Evolutionary conservation across 2,113 vertebrate genomes (phyloP).

Genomic region (Isichthys henryi): DNA sequence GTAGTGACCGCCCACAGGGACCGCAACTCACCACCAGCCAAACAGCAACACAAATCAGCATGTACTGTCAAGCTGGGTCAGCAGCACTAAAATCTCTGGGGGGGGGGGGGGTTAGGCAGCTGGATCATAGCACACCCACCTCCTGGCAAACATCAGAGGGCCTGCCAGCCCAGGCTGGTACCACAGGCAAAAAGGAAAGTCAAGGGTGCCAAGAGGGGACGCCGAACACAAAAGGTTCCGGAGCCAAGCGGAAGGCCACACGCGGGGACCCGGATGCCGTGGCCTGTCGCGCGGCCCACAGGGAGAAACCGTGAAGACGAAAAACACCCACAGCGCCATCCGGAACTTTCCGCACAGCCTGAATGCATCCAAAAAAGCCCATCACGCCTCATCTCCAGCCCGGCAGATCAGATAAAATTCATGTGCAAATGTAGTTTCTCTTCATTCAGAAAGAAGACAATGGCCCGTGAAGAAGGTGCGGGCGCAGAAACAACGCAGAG

Average conservation of each 20-base stretch:
- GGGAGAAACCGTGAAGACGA: background rate
- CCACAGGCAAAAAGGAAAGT: background rate
- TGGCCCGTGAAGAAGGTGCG: background rate
- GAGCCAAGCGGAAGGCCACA: background rate
- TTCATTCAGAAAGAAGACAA: background rate
- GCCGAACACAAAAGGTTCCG: background rate
- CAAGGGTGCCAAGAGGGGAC: background rate
- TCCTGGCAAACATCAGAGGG: background rate
- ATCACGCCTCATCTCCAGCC: background rate
- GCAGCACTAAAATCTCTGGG: background rate
- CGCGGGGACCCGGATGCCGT: background rate
- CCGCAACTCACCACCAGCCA: background rate
- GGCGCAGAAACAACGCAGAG: background rate
- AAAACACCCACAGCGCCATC: background rate
- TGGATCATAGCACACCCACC: background rate
- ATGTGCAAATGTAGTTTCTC: background rate
- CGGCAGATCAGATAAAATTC: background rate
- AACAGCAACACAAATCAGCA: background rate
- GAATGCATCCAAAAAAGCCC: background rate
- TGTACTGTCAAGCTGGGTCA: background rate
- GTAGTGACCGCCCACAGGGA: background rate
- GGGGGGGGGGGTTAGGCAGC: background rate
- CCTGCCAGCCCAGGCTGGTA: background rate
- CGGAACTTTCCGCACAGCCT: background rate
- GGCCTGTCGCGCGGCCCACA: background rate